Base-by-base conservation (phyloP, 2,797 vertebrate genomes). In the Lepidocolaptes lacrymiger region DNA sequence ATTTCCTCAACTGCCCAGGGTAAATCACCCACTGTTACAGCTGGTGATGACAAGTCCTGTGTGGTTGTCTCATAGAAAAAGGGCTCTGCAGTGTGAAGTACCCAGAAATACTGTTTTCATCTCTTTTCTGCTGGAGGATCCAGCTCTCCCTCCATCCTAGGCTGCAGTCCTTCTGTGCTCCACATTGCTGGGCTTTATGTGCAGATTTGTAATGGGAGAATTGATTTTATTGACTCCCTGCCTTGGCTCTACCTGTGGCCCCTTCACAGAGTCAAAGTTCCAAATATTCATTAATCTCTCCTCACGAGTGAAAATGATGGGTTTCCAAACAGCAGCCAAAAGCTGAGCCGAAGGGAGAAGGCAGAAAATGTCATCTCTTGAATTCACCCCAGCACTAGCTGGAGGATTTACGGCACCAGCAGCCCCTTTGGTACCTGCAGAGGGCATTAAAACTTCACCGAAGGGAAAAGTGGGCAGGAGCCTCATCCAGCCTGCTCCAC, bases 371-470 rank as follows among this genome's bases (percentile, higher is more conserved):
- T 15, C 27, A 30, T 49, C n/a, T 61, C 27, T 46, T 27, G 18
- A 85, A 51, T 89, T 73, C 61, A 28, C 30, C 13, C 2, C 34
- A 58, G 46, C 34, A 17, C 24, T 56, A 32, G 7, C 1, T 36
- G 30, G 51, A 82, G 66, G 67, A 81, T 83, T 94, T 89, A 72
- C 1, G 5, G 37, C 51, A 56, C 49, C 39, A 87, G 61, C 46
- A 73, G 72, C 75, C 74, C 81, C 83, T 78, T 78, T 86, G 94
- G 91, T 91, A 43, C 74, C 95, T 97, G 93, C 92, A 97, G 94
- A 95, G 91, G 97, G 95, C 93, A 95, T 95, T 89, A 80, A 92
- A 93, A 95, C 88, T 89, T 96, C 92, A 91, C 76, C 3, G 6
- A 84, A 83, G 41, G 83, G 64, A 90, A 12, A 46, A 89, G 16